Conservation (phyloP, 2,888 invertebrate species). For the Slavum lentiscoides region DNA sequence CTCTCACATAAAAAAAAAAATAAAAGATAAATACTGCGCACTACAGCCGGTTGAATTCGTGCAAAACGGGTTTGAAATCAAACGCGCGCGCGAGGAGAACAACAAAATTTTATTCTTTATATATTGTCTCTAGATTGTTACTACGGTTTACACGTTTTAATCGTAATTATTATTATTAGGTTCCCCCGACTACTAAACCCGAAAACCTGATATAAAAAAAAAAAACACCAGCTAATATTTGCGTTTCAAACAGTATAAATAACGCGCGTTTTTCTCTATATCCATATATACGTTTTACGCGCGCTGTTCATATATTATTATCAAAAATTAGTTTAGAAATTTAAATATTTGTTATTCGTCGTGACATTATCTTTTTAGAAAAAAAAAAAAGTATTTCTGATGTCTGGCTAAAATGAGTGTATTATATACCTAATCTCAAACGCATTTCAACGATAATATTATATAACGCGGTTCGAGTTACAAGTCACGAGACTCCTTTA, state of each 20-base stretch:
- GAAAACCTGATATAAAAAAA: background rate
- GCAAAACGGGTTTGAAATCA: too few relatives aligned
- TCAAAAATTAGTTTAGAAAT: conserved; percentile 25
- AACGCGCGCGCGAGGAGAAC: too few relatives aligned
- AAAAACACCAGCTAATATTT: conserved; percentile 24
- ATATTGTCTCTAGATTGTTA: background rate
- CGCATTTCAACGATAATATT: too few relatives aligned
- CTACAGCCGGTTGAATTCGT: too few relatives aligned
- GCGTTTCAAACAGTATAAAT: conserved; percentile 15
- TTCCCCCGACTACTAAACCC: too few relatives aligned
- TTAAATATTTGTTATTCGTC: conserved; percentile 29
- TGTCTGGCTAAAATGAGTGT: background rate
- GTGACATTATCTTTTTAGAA: conserved; percentile 7
- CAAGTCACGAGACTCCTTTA: too few relatives aligned
- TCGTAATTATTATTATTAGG: background rate
- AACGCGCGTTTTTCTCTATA: background rate
- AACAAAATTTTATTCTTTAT: too few relatives aligned
- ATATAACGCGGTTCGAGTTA: too few relatives aligned
- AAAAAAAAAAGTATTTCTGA: conserved; percentile 6
- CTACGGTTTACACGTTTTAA: conserved; percentile 3
- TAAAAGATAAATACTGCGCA: too few relatives aligned
- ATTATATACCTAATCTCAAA: too few relatives aligned
- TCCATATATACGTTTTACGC: background rate
- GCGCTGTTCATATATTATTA: conserved; percentile 3
- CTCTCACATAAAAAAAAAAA: too few relatives aligned